phyloP scores from a whole-genome alignment of 2,888 invertebrate species.

The Xestia sexstrigata region DNA sequence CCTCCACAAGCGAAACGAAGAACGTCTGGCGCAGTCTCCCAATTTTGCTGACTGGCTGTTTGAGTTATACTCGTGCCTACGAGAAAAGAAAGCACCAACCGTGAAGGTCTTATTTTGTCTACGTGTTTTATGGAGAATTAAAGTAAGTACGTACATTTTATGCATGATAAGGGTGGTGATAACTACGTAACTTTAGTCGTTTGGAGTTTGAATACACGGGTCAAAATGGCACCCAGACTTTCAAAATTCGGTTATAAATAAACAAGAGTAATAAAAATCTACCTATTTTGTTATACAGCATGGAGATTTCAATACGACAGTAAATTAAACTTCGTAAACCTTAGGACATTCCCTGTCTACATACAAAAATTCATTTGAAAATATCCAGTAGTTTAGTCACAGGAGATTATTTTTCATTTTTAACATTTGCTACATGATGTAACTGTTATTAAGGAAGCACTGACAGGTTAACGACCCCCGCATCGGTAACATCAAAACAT shows the following conservation, averaged over 20 bases:
- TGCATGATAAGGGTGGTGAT: not conserved
- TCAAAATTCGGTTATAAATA: conserved; percentile 6
- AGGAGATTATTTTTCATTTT: too few relatives aligned
- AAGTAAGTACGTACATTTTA: not conserved
- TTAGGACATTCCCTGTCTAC: too few relatives aligned
- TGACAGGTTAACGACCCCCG: too few relatives aligned
- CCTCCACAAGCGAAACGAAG: not conserved
- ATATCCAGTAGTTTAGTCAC: too few relatives aligned
- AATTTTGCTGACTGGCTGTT: not conserved
- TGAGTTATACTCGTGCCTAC: not conserved
- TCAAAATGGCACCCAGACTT: not conserved
- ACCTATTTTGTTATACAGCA: not conserved
- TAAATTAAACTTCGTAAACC: too few relatives aligned
- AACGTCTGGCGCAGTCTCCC: not conserved
- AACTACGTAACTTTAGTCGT: too few relatives aligned
- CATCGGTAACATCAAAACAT: too few relatives aligned
- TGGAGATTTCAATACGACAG: too few relatives aligned
- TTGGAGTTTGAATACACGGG: not conserved
- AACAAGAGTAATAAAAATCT: not conserved
- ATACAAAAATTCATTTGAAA: too few relatives aligned
- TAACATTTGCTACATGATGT: too few relatives aligned
- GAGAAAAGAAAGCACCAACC: not conserved
- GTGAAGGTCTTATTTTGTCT: not conserved
- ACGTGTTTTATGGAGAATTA: not conserved
- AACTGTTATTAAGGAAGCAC: too few relatives aligned